These are phyloP conservation scores for Echeneis naucrates DNA, from an alignment of 2,797 vertebrate genomes.

Conservation along the genomic window DNA sequence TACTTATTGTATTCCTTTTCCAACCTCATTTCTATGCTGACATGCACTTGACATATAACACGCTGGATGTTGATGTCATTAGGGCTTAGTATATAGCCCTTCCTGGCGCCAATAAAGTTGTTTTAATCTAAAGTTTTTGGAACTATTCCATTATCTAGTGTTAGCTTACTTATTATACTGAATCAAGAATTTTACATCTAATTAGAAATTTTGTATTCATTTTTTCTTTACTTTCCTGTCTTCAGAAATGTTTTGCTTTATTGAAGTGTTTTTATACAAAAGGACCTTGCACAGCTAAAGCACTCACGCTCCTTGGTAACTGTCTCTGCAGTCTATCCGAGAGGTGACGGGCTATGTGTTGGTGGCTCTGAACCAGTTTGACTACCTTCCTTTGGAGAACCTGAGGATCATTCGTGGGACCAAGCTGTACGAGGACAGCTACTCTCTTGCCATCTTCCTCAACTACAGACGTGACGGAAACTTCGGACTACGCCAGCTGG, in stretches of 20 bases:
- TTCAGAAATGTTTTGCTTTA: background rate
- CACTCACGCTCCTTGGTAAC: constrained; percentile 8
- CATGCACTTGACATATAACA: too few species aligned
- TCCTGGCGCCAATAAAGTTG: too few species aligned
- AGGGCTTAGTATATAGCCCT: too few species aligned
- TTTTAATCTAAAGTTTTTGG: too few species aligned
- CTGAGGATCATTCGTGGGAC: constrained; percentile 96
- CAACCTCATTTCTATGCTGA: too few species aligned
- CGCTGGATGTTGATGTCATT: too few species aligned
- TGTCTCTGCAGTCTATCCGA: constrained; percentile 90
- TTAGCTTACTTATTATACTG: background rate
- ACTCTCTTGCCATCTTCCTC: constrained; percentile 95
- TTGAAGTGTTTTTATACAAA: background rate
- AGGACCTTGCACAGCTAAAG: background rate
- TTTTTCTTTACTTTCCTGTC: background rate
- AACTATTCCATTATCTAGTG: constrained; percentile 1
- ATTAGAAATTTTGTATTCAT: background rate
- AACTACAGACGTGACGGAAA: constrained; percentile 97
- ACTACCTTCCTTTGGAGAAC: constrained; percentile 97
- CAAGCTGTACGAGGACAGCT: constrained; percentile 95
- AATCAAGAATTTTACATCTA: constrained; percentile 6
- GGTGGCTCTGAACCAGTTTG: constrained; percentile 98
- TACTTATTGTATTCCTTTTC: too few species aligned
- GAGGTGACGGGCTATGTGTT: constrained; percentile 98
- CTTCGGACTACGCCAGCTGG: constrained; percentile 94